phyloP scores from a whole-genome alignment of 2,797 vertebrate genomes.

The Scomberomorus guttatus region DNA sequence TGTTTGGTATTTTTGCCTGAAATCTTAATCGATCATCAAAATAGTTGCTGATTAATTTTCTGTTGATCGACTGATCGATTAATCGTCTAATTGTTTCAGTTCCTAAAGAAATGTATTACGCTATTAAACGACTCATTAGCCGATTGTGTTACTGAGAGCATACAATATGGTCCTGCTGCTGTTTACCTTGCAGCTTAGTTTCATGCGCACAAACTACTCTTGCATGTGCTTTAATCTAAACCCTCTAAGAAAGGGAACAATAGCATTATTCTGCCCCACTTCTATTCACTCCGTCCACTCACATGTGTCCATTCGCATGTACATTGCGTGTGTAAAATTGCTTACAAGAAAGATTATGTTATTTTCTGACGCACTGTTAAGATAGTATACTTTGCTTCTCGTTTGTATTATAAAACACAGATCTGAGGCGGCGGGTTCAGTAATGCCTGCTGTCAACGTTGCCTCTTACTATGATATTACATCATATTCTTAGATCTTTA shows the following conservation, averaged over 20 bases:
- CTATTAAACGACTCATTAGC: neutral
- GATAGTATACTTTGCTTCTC: constrained; percentile 32
- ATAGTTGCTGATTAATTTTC: too few species aligned
- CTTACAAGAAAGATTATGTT: constrained; percentile 8
- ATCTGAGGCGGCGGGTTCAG: constrained; percentile 33
- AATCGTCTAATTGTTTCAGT: too few species aligned
- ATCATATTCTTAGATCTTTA: constrained; percentile 69
- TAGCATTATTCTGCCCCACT: constrained; percentile 31
- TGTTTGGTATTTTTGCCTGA: too few species aligned
- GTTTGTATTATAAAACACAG: constrained; percentile 50
- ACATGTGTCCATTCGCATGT: neutral
- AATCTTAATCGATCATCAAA: too few species aligned
- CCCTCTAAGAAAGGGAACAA: constrained; percentile 17
- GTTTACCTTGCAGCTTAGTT: neutral
- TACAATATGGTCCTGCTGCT: neutral
- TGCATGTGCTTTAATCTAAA: constrained; percentile 9
- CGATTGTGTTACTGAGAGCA: too few species aligned
- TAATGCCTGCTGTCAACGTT: constrained; percentile 42
- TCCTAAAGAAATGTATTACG: neutral
- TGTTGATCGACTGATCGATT: too few species aligned
- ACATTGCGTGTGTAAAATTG: neutral
- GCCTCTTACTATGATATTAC: constrained; percentile 59
- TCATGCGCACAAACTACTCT: constrained; percentile 12
- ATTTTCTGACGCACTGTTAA: constrained; percentile 24
- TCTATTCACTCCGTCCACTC: constrained; percentile 10